These are phyloP conservation scores for Macaria notata DNA, from an alignment of 2,888 invertebrate genomes.

Conservation along the genomic window DNA sequence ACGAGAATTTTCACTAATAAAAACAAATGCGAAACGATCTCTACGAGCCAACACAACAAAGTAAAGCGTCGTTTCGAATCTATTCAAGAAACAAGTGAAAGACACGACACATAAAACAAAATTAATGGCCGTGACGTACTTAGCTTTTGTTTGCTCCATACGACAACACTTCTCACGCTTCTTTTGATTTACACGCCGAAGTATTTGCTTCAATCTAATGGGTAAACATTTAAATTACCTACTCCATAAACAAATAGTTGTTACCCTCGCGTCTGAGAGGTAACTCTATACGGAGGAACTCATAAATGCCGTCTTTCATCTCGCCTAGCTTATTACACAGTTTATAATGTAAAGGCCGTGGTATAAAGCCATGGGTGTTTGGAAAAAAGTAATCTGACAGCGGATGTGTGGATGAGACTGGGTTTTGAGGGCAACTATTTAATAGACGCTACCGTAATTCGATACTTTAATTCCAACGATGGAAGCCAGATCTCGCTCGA, in stretches of 20 bases:
- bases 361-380: conserved; percentile 45
- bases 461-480: conserved; percentile 46
- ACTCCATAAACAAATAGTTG: conserved; percentile 62
- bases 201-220: conserved; percentile 46
- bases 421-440: conserved; percentile 50
- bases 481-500: conserved; percentile 19
- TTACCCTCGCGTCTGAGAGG: conserved; percentile 46
- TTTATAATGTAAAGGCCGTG: conserved; percentile 37
- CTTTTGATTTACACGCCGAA: conserved; percentile 36
- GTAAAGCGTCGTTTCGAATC: conserved; percentile 10
- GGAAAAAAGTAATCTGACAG: conserved; percentile 46
- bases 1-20: not conserved
- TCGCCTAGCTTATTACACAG: conserved; percentile 59
- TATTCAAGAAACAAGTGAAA: conserved; percentile 14
- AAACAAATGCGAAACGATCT: conserved; percentile 5
- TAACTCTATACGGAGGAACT: conserved; percentile 65
- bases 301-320: conserved; percentile 74
- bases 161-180: conserved; percentile 45
- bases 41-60: not conserved
- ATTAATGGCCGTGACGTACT: conserved; percentile 22
- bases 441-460: conserved; percentile 67
- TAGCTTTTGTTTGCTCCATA: conserved; percentile 31
- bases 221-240: conserved; percentile 63
- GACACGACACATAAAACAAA: conserved; percentile 13
- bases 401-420: conserved; percentile 53